Percentiles rank a stretch among this genome's conserved stretches.
Evolutionary conservation across 2,113 vertebrate species (phyloP).

Genomic region (Ondatra zibethicus): DNA sequence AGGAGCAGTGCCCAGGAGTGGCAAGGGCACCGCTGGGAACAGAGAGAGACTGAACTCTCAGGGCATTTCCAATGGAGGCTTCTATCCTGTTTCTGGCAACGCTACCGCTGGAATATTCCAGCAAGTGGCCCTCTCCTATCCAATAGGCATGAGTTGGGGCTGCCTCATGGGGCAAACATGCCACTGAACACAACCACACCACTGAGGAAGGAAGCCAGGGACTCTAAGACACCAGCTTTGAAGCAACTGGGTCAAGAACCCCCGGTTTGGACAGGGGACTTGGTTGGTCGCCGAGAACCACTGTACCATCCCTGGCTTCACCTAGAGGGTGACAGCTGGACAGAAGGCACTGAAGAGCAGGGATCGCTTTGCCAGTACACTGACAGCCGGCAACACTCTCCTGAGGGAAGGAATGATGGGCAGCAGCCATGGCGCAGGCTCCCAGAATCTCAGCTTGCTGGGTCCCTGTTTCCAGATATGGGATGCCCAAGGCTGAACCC

Average conservation of each 20-base stretch:
- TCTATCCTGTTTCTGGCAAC: neutral
- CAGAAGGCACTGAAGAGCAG: neutral
- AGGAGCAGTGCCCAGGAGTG: neutral
- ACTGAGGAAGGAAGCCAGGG: neutral
- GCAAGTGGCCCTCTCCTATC: neutral
- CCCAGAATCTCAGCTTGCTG: neutral
- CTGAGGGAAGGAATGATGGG: neutral
- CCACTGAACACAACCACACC: neutral
- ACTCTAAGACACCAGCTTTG: neutral
- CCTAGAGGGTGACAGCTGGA: neutral
- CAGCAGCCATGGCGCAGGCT: neutral
- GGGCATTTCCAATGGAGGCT: rapidly evolving
- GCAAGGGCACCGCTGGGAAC: neutral
- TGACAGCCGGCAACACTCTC: neutral
- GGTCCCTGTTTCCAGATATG: neutral
- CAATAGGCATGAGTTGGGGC: neutral
- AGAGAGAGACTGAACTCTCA: neutral
- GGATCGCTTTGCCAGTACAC: neutral
- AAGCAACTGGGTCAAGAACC: neutral
- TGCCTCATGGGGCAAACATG: neutral
- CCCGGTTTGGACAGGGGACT: neutral
- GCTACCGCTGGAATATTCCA: neutral
- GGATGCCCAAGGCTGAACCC: neutral
- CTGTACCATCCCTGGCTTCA: neutral
- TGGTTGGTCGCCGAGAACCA: neutral